Base-by-base conservation (phyloP, 2,888 invertebrate genomes). In the Frankliniella fusca region DNA sequence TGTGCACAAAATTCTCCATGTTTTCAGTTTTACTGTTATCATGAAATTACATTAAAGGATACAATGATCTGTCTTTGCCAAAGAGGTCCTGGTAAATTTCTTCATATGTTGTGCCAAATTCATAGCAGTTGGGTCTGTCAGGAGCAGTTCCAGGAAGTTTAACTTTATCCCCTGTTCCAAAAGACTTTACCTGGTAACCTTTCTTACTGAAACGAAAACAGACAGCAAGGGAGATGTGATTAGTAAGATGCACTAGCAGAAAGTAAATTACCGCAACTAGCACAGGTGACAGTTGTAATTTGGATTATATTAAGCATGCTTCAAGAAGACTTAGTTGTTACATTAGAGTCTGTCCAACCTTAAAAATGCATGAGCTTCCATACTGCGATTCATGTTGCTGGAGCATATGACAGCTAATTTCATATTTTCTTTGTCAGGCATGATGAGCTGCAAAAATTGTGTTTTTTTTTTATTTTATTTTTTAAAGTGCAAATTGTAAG, bases 351-450 rank as follows among this genome's bases (percentile, higher is more conserved):
- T 61, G 81, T 88, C 61, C 18, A 61, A 93, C 93, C 91, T 91
- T 81, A 99, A 90, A 89, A 98, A 97, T 83, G 96, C 96, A 90
- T 99, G 99, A 23, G 99, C 99, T 90, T 99, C 99, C 99, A 99
- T 99, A 86, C 98, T 98, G 83, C 99, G 92, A 88, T 99, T 99
- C 97, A 99, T 99, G 88, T 99, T 99, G 87, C 98, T 98, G 12
- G 99, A 99, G 90, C 99, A 99, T 85, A 98, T 96, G 82, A 99
- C 97, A 48, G 99, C 99, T 86, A 99, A 92, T 86, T 92, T 93
- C 86, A 95, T 88, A 86, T 86, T 85, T 84, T 83, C 54, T 88
- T 87, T 87, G 87, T 87, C 82, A 87, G 87, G 83, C 84, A 86
- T 82, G 18, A 18, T 81, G 23, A 61, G 18, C 61, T 61, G 61